Percentiles rank a stretch among this genome's conserved stretches.
Evolutionary conservation across 2,797 vertebrate genomes (phyloP).

Genomic region (Heteromormyrus szaboi): DNA sequence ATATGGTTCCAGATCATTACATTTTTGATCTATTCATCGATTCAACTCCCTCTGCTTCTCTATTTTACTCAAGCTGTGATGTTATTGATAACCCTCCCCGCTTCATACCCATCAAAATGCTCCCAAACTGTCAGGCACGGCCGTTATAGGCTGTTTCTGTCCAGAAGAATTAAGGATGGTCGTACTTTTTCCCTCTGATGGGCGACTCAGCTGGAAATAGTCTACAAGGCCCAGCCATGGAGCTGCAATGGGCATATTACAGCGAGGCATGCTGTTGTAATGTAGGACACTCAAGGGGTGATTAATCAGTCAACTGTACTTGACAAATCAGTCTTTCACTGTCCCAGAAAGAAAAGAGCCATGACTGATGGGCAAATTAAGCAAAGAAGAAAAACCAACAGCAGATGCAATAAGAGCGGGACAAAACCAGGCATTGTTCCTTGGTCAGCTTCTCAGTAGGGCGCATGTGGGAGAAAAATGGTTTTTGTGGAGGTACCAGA

Average conservation of each 20-base stretch:
- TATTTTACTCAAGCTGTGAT: neutral
- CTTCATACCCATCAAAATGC: conserved; percentile 14
- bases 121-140: conserved; percentile 7
- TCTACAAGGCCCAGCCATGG: neutral
- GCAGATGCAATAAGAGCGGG: neutral
- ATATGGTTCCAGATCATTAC: conserved; percentile 2
- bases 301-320: conserved; percentile 22
- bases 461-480: conserved; percentile 4
- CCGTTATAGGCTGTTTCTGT: conserved; percentile 19
- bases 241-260: conserved; percentile 10
- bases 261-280: neutral
- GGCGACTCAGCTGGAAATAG: conserved; percentile 8
- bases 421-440: neutral
- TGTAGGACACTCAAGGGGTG: conserved; percentile 8
- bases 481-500: conserved; percentile 3
- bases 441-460: neutral
- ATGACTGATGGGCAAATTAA: conserved; percentile 28
- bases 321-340: conserved; percentile 9
- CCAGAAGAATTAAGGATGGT: conserved; percentile 18
- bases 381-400: conserved; percentile 21
- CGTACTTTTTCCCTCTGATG: conserved; percentile 14
- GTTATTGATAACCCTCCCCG: conserved; percentile 7
- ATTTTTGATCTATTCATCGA: conserved; percentile 7
- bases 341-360: conserved; percentile 6
- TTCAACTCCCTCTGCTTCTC: neutral